Base-by-base conservation (phyloP, 2,113 vertebrate species). In the Platysteira castanea region DNA sequence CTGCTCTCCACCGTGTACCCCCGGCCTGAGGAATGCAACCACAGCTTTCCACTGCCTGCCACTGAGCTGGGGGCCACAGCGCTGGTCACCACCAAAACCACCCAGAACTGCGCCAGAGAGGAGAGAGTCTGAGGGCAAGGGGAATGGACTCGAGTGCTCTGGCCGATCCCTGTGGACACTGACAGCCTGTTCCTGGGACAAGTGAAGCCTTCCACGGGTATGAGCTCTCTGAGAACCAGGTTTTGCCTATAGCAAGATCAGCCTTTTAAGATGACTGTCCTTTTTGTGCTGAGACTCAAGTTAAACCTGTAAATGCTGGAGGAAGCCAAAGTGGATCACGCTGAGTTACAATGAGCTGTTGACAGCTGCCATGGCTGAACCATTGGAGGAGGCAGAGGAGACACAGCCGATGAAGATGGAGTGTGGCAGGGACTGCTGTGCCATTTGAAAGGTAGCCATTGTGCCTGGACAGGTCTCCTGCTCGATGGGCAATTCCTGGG, bases 11-110 rank as follows among this genome's bases (percentile, higher is more conserved):
- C 86, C 1, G 5, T 82, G 42, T 94, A 78, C 47, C 24, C 87
- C 23, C 49, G 1, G n/a, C 81, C 89, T 1, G 82, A 96, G 71
- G 87, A 97, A 73, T 27, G 50, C 82, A 85, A 95, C 73, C 97
- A 97, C 9, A n/a, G 95, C 46, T 86, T 98, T 79, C 98, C 98
- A 0, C 94, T 98, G 92, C 98, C 98, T 0, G 98, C 98, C 93
- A 98, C 97, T 1, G 98, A 98, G 87, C 96, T 98, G 83, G 98
- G 98, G 6, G 97, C 98, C 67, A 97, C 98, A 0, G 97, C 95
- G 8, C 93, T 98, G 84, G 98, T 98, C 92, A 98, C 98, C 94
- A 98, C 98, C 61, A 98, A 98, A 96, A 98, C 98, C 8, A 96
- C 95, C 0, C 97, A 97, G 81, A 95, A 95, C 65, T 89, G 82